Evolutionary conservation across 2,113 vertebrate species (phyloP), one percentile per base, ranked within the genome.

Genomic region (Cygnus buccinator): DNA sequence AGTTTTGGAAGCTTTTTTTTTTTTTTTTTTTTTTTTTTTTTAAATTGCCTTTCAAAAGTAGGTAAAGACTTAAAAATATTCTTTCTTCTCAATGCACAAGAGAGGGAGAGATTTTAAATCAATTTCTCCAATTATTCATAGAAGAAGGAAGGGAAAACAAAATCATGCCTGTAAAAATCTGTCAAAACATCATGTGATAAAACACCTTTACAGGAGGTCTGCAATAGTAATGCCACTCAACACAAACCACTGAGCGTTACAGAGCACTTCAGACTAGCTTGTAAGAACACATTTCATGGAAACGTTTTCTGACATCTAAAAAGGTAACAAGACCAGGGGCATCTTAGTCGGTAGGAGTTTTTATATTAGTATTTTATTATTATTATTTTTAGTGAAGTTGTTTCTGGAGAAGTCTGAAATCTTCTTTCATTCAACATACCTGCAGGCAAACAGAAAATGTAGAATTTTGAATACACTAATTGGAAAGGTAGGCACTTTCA

Each of bases 241-340:
- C 43, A 22, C 43, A 80, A 39, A 29, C 65, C 9, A 4, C n/a
- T 29, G 73, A 52, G 46, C 16, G 8, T 44, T 46, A 84, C 67
- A 44, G 25, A 77, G 65, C 2, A 4, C 29, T 86, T 88, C 50
- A 82, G 65, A 54, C 35, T 66, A 48, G 11, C 61, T 88, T 85
- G 67, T 71, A 79, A 62, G 41, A 87, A 87, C 18, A 52, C 14
- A 18, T 48, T 68, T 48, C 57, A 57, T 29, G 55, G 37, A 95
- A 90, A 84, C 58, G 6, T 79, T 79, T 94, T 65, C 65, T 93
- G 61, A 61, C 18, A 67, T 70, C 57, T 87, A 79, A 91, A 92
- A 96, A 63, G 15, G 44, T 66, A 91, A 68, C 0, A 0, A 50
- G 78, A 91, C 17, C 43, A 61, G 37, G 13, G 39, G 3, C 39